These are phyloP conservation scores for Hypsopygia costalis DNA, from an alignment of 2,888 invertebrate genomes.

Conservation along the genomic window DNA sequence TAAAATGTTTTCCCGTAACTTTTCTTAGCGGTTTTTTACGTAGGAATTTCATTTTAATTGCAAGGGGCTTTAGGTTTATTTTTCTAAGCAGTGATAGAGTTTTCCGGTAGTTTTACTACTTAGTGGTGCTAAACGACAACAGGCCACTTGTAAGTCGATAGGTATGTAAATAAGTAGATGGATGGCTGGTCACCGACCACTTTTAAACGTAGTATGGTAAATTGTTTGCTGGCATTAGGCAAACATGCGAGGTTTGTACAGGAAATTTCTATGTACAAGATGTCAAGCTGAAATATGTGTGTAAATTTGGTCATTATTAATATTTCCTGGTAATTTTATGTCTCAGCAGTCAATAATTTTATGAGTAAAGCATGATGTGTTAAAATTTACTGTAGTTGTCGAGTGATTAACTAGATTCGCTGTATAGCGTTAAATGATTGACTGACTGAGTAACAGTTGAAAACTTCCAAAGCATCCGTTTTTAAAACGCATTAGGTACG, in stretches of 20 bases:
- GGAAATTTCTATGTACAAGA: neutral
- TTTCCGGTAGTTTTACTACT: slow-evolving; percentile 69
- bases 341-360: no score
- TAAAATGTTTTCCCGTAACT: slow-evolving; percentile 36
- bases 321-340: no score
- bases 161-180: slow-evolving; percentile 74
- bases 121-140: slow-evolving; percentile 59
- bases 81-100: slow-evolving; percentile 29
- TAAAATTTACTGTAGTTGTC: no score
- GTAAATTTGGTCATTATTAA: neutral
- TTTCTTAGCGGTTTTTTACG: slow-evolving; percentile 32
- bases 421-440: no score
- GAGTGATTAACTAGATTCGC: no score
- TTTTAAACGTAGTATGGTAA: slow-evolving; percentile 21
- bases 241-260: neutral
- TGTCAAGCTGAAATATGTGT: neutral
- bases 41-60: slow-evolving; percentile 22
- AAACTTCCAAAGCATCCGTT: no score
- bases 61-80: slow-evolving; percentile 22
- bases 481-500: no score
- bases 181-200: slow-evolving; percentile 72
- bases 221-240: slow-evolving; percentile 7
- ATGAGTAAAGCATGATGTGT: no score
- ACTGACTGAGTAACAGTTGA: no score
- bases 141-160: slow-evolving; percentile 72